These are phyloP conservation scores for Machimus rusticus DNA, from an alignment of 2,888 invertebrate species.

Conservation along the genomic window DNA sequence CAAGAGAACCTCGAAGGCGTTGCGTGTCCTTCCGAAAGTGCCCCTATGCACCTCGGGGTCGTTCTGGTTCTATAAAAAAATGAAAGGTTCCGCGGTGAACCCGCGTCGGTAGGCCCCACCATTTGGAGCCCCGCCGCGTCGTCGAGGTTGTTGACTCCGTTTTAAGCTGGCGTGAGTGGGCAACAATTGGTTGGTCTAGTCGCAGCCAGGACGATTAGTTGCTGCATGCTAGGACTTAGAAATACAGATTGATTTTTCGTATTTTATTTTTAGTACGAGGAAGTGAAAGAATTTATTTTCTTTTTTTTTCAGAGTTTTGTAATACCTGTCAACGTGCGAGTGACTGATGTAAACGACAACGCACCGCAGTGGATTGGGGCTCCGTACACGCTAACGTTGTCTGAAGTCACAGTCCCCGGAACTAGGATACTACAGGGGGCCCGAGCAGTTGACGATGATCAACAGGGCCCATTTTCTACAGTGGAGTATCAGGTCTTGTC, in stretches of 20 bases:
- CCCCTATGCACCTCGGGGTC: neutral
- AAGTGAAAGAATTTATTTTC: neutral
- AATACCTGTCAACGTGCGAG: slow-evolving; percentile 67
- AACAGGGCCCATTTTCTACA: slow-evolving; percentile 86
- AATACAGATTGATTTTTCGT: neutral
- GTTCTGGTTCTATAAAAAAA: neutral
- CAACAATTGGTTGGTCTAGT: slow-evolving; percentile 36
- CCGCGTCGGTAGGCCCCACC: neutral
- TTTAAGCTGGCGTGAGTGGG: slow-evolving; percentile 50
- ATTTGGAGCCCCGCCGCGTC: neutral
- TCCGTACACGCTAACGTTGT: slow-evolving; percentile 82
- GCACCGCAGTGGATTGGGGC: slow-evolving; percentile 83
- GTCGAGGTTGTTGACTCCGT: slow-evolving; percentile 27
- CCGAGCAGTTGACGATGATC: slow-evolving; percentile 82
- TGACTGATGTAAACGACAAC: slow-evolving; percentile 92
- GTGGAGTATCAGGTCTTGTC: slow-evolving; percentile 82
- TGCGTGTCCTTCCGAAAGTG: neutral
- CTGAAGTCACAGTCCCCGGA: slow-evolving; percentile 79
- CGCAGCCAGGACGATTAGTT: neutral
- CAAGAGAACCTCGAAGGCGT: neutral
- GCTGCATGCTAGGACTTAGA: neutral
- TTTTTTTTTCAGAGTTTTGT: slow-evolving; percentile 58
- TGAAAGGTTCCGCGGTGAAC: neutral
- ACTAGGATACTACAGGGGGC: slow-evolving; percentile 80
- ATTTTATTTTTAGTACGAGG: neutral